Conservation (phyloP, 2,888 invertebrate genomes). For the Campoplex capitator region DNA sequence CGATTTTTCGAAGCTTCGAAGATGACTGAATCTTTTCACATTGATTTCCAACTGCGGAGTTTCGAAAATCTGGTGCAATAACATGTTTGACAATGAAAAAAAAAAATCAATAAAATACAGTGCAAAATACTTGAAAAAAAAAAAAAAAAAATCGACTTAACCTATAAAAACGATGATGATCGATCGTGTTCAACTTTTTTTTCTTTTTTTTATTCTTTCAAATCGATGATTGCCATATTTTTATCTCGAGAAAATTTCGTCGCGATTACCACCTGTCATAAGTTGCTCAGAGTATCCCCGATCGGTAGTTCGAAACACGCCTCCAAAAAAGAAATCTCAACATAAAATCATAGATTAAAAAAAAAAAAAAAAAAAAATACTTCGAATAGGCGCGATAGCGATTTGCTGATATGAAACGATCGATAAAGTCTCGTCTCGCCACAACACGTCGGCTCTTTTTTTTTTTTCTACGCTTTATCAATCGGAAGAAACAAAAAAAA, state of each 20-base stretch:
- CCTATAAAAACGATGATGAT: background rate
- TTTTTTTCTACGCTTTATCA: background rate
- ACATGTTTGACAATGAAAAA: too few species aligned
- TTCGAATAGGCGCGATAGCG: background rate
- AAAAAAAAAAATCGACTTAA: background rate
- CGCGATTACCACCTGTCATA: background rate
- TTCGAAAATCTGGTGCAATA: too few species aligned
- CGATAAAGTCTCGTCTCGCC: conserved; percentile 3
- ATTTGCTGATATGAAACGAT: conserved; percentile 14
- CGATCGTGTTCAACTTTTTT: background rate
- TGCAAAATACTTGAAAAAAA: background rate
- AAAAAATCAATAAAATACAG: background rate
- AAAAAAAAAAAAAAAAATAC: too few species aligned
- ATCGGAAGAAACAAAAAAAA: too few species aligned
- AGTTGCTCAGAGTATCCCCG: background rate
- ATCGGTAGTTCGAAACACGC: background rate
- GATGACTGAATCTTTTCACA: too few species aligned
- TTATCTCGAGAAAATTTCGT: background rate
- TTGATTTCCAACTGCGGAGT: too few species aligned
- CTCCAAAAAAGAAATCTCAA: conserved; percentile 2
- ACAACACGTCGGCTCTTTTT: background rate
- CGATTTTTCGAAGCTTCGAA: too few species aligned
- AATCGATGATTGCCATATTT: background rate
- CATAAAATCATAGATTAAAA: background rate
- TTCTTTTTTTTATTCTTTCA: background rate